Evolutionary conservation across 2,888 invertebrate genomes (phyloP).

Genomic region (Eilema griseolum): DNA sequence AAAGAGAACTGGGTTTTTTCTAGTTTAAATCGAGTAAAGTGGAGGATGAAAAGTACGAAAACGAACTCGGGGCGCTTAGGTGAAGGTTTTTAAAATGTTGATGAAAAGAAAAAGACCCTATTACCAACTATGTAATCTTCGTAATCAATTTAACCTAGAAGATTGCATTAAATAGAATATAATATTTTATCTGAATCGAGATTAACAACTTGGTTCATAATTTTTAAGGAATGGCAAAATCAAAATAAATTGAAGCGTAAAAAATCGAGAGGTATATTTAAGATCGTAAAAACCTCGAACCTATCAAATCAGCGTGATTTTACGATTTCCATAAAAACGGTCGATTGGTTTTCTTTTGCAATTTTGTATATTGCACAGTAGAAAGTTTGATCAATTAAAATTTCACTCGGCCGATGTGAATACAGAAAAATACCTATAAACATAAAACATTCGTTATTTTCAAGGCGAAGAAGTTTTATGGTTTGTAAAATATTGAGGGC

Average conservation of each 20-base stretch:
- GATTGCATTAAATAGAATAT: not conserved
- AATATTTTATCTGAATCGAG: not conserved
- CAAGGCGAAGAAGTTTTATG: constrained; percentile 82
- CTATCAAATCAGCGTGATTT: constrained; percentile 55
- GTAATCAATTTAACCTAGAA: not conserved
- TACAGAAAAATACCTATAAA: constrained; percentile 74
- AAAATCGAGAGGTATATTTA: constrained; percentile 51
- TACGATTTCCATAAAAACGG: constrained; percentile 53
- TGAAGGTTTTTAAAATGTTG: not conserved
- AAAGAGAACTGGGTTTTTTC: not conserved
- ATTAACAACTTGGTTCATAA: constrained; percentile 26
- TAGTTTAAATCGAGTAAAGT: too few relatives aligned
- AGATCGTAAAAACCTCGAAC: constrained; percentile 50
- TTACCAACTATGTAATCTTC: not conserved
- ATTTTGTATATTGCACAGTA: constrained; percentile 35
- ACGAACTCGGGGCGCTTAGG: not conserved
- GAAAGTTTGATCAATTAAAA: constrained; percentile 57
- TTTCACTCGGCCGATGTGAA: constrained; percentile 51
- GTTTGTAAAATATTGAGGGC: constrained; percentile 85
- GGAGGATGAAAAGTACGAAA: too few relatives aligned
- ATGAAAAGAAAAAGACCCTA: not conserved
- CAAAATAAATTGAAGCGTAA: constrained; percentile 46
- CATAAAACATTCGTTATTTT: constrained; percentile 83
- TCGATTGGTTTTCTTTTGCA: constrained; percentile 47
- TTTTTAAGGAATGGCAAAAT: constrained; percentile 39